Base-by-base conservation (phyloP, 2,113 vertebrate genomes). In the Lichenostomus cassidix region DNA sequence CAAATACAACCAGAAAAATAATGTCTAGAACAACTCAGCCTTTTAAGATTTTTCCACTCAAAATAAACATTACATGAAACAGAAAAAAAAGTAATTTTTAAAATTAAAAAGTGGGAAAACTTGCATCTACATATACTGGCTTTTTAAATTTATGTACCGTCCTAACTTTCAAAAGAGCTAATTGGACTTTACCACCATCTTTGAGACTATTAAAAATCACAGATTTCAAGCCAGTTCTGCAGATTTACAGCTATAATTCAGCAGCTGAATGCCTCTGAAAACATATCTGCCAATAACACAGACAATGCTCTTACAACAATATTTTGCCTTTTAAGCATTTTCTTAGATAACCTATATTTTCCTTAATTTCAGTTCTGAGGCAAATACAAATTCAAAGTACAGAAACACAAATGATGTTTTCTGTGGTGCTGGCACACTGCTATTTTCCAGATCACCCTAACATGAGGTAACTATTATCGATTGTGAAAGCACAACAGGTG, bases 401-500 rank as follows among this genome's bases (percentile, higher is more conserved):
- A 96, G 77, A 91, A 97, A 96, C 94, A 94, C 63, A 96, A 97
- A 92, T 77, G 92, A 87, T 96, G 96, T 95, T 94, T 97, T 97
- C 86, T 83, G 82, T 92, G 90, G 91, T 87, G 89, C 95, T 96
- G 91, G 95, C 95, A 97, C 73, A 87, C 60, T 95, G 83, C 82
- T 97, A 92, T 94, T 97, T 96, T 97, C 95, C 97, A 97, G 97
- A 97, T 97, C 97, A 97, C 94, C 94, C 95, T 96, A 97, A 97
- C 98, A 98, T 98, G 96, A 98, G 97, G 97, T 97, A 97, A 97
- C 97, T 96, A 97, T 98, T 98, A 98, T 98, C 89, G n/a, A 97
- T 92, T 97, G 97, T 98, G 97, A 98, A 98, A 98, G 97, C 97
- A 96, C 96, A 97, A 99, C 99, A 99, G 98, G 99, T 98, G 98